Evolutionary conservation across 2,797 vertebrate genomes (phyloP).

Genomic region (Xiphorhynchus erythropygius): DNA sequence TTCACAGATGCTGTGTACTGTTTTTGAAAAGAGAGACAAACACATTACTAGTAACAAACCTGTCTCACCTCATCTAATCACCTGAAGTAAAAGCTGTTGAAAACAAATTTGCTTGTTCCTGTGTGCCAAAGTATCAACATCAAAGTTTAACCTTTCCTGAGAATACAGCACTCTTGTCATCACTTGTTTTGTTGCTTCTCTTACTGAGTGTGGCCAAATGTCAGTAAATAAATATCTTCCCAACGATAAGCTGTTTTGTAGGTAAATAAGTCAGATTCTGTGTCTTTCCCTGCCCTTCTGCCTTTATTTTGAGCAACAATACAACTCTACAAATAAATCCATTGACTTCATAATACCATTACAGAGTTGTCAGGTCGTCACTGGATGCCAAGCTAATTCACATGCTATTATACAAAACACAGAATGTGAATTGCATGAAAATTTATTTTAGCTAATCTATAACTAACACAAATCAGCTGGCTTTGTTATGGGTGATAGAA

Average conservation of each 20-base stretch:
- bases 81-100: conserved; percentile 11
- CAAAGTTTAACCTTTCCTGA: background rate
- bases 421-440: background rate
- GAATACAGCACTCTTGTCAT: background rate
- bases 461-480: background rate
- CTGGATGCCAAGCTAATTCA: background rate
- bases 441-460: background rate
- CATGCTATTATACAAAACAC: background rate
- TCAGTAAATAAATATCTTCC: background rate
- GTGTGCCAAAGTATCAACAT: background rate
- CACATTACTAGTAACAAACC: conserved; percentile 15
- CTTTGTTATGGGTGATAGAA: background rate
- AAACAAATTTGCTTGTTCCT: conserved; percentile 25
- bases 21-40: conserved; percentile 22
- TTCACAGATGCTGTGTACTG: background rate
- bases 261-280: background rate
- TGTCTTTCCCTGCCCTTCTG: background rate
- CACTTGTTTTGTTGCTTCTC: background rate
- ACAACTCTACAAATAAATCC: background rate
- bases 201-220: background rate
- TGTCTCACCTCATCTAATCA: conserved; percentile 20
- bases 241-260: background rate
- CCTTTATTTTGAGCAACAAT: background rate
- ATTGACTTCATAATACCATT: background rate
- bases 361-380: background rate